Conservation (phyloP, 2,888 invertebrate species). For the Protodeltote pygarga region DNA sequence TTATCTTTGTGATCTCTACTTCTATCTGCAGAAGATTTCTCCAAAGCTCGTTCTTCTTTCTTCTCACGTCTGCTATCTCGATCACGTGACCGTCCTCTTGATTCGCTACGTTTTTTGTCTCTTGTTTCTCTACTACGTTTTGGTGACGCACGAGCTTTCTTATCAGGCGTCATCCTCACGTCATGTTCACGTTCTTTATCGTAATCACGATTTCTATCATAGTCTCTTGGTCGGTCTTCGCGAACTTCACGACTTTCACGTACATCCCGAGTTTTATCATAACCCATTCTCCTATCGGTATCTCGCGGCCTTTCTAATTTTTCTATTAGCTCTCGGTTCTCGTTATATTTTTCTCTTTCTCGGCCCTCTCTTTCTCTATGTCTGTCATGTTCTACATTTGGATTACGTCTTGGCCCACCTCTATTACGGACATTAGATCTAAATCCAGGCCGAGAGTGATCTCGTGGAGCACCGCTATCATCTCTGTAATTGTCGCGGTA, state of each 20-base stretch:
- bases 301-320: slow-evolving; percentile 78
- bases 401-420: slow-evolving; percentile 72
- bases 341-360: slow-evolving; percentile 75
- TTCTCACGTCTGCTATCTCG: slow-evolving; percentile 85
- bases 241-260: slow-evolving; percentile 69
- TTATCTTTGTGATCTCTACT: slow-evolving; percentile 86
- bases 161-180: slow-evolving; percentile 75
- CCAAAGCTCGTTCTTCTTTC: slow-evolving; percentile 80
- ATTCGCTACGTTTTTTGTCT: slow-evolving; percentile 80
- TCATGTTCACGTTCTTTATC: slow-evolving; percentile 81
- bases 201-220: slow-evolving; percentile 71
- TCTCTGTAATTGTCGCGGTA: slow-evolving; percentile 76
- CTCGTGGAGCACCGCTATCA: slow-evolving; percentile 67
- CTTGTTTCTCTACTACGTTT: slow-evolving; percentile 74
- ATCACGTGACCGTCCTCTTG: slow-evolving; percentile 80
- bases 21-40: slow-evolving; percentile 79
- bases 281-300: slow-evolving; percentile 65
- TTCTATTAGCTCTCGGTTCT: slow-evolving; percentile 74
- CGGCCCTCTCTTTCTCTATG: slow-evolving; percentile 78
- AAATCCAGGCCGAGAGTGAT: slow-evolving; percentile 67
- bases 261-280: slow-evolving; percentile 69
- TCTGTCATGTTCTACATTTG: slow-evolving; percentile 72
- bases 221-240: slow-evolving; percentile 67
- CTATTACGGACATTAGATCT: slow-evolving; percentile 67
- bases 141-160: slow-evolving; percentile 72